Conservation (phyloP, 2,113 vertebrate genomes). For the Cichladusa arquata region DNA sequence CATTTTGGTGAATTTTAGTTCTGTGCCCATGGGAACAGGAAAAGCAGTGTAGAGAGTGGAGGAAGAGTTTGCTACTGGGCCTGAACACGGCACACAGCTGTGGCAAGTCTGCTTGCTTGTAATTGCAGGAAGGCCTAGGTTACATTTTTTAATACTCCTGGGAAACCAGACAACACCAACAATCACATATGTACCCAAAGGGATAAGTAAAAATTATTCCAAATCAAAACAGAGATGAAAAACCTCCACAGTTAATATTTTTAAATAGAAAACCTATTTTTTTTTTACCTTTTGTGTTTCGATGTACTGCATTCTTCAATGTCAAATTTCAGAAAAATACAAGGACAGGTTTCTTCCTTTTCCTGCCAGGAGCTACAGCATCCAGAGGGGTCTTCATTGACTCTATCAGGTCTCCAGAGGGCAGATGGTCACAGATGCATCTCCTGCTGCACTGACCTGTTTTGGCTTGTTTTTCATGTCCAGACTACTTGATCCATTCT, state of each 20-base stretch:
- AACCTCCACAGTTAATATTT: neutral
- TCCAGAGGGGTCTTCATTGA: rapidly evolving
- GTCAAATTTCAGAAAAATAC: neutral
- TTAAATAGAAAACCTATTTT: neutral
- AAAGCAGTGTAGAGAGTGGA: neutral
- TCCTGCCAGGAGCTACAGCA: neutral
- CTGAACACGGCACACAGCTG: neutral
- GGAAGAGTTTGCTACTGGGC: neutral
- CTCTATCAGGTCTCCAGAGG: neutral
- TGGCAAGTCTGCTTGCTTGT: neutral
- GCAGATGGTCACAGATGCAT: neutral
- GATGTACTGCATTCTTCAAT: neutral
- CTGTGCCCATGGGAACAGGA: neutral
- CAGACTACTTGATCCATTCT: neutral
- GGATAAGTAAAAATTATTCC: neutral
- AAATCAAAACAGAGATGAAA: neutral
- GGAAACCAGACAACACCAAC: neutral
- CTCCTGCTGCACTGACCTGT: neutral
- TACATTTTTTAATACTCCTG: neutral
- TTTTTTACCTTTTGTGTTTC: neutral
- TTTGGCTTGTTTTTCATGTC: neutral
- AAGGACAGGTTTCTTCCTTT: neutral
- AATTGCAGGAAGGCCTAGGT: neutral
- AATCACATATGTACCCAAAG: neutral
- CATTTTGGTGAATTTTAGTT: neutral